A percentile compares a stretch with the other conserved stretches of the same genome.
Evolutionary conservation across 2,113 vertebrate species (phyloP).

Genomic region (Lophura nycthemera): DNA sequence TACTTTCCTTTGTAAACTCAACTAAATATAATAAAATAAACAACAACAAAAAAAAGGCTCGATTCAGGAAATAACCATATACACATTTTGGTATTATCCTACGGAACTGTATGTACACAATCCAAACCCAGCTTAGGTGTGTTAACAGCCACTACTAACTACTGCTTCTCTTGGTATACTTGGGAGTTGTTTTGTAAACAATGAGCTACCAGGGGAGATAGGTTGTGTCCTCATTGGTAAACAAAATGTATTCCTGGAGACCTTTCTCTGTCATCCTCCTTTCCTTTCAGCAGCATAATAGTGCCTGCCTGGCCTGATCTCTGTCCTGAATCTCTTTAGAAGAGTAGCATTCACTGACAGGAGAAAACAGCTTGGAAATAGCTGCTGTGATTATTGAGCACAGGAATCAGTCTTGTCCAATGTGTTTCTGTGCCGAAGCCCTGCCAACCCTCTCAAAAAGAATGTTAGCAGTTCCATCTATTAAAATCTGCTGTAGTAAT

Average conservation of each 20-base stretch:
- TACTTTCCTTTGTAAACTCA: neutral
- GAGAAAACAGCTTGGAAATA: neutral
- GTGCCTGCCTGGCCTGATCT: neutral
- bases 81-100: too few relatives aligned
- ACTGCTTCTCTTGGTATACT: neutral
- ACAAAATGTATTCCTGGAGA: neutral
- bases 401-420: neutral
- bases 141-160: neutral
- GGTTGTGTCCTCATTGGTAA: neutral
- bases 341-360: neutral
- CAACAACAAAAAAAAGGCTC: neutral
- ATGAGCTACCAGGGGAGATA: neutral
- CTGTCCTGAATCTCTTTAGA: neutral
- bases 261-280: neutral
- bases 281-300: neutral
- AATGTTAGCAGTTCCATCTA: neutral
- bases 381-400: neutral
- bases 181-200: neutral
- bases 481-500: neutral
- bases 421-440: neutral
- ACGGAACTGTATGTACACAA: neutral
- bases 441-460: neutral
- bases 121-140: neutral
- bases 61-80: too few relatives aligned
- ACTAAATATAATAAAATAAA: neutral